Conservation (phyloP, 2,888 invertebrate genomes). For the Panzeria rudis region DNA sequence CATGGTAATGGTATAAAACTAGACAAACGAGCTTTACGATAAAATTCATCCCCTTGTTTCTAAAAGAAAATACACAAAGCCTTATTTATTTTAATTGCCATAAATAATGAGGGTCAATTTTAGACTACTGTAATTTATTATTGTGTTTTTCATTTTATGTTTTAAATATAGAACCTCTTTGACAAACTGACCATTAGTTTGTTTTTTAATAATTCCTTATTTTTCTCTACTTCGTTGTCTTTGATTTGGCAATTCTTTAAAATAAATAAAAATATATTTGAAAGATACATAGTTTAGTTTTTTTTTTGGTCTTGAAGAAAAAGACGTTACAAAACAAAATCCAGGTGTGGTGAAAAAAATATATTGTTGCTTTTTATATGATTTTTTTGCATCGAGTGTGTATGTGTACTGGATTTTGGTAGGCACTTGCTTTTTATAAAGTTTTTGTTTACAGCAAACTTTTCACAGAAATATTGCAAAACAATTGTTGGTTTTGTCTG, state of each 20-base stretch:
- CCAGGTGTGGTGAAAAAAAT: conserved; percentile 65
- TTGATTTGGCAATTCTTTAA: conserved; percentile 35
- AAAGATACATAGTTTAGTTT: conserved; percentile 35
- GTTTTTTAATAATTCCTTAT: conserved; percentile 58
- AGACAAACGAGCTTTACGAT: conserved; percentile 54
- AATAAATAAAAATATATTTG: conserved; percentile 19
- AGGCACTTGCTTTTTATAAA: conserved; percentile 65
- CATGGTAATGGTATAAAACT: conserved; percentile 14
- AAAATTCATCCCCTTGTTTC: conserved; percentile 41
- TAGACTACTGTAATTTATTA: conserved; percentile 35
- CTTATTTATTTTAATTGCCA: conserved; percentile 72
- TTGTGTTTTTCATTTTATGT: conserved; percentile 25
- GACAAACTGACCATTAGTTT: conserved; percentile 67
- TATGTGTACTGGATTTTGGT: conserved; percentile 3
- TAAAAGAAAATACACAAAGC: conserved; percentile 45
- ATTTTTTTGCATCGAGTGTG: conserved; percentile 29
- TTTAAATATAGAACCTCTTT: not conserved
- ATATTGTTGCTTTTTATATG: conserved; percentile 9
- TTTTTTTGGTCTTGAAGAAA: conserved; percentile 52
- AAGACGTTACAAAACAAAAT: conserved; percentile 71
- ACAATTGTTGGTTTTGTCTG: conserved; percentile 63
- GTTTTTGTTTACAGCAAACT: conserved; percentile 40
- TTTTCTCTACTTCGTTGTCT: conserved; percentile 24
- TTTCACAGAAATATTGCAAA: conserved; percentile 51
- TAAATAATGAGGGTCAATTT: conserved; percentile 71